These are phyloP conservation scores for Temnopleurus reevesii DNA, from an alignment of 53 echinoderm and acorn worm genomes.

Conservation along the genomic window DNA sequence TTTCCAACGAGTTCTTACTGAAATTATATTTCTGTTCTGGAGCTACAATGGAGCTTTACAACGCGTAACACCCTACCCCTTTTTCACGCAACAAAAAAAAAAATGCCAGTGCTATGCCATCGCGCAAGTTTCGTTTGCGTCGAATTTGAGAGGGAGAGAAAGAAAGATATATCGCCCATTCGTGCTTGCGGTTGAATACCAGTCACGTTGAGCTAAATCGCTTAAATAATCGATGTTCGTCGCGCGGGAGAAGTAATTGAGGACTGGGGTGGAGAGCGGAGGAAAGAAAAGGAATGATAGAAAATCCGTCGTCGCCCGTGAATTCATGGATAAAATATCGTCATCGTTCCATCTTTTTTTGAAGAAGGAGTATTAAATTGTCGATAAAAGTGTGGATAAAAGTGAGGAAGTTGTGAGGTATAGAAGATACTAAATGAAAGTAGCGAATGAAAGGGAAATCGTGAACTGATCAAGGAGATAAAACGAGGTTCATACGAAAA, in stretches of 20 bases:
- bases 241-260: slow-evolving; percentile 51
- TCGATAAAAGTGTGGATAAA: neutral
- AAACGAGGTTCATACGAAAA: too few species aligned
- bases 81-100: too few species aligned
- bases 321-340: slow-evolving; percentile 27
- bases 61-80: neutral
- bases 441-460: neutral
- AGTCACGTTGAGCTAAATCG: slow-evolving; percentile 56
- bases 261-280: neutral
- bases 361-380: slow-evolving; percentile 10
- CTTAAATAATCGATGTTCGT: slow-evolving; percentile 54
- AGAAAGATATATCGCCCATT: neutral
- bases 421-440: neutral
- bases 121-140: neutral
- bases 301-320: slow-evolving; percentile 10
- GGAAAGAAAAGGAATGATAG: neutral
- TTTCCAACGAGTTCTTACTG: too few species aligned
- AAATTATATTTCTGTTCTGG: too few species aligned
- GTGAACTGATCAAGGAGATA: neutral
- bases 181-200: neutral
- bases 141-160: neutral
- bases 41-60: too few species aligned
- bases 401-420: neutral
- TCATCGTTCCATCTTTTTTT: neutral
- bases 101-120: neutral